Percentiles rank a stretch among this genome's conserved stretches.
Evolutionary conservation across 1,140 invertebrate species (phyloP).

Genomic region (Aphelinus atriplicis): DNA sequence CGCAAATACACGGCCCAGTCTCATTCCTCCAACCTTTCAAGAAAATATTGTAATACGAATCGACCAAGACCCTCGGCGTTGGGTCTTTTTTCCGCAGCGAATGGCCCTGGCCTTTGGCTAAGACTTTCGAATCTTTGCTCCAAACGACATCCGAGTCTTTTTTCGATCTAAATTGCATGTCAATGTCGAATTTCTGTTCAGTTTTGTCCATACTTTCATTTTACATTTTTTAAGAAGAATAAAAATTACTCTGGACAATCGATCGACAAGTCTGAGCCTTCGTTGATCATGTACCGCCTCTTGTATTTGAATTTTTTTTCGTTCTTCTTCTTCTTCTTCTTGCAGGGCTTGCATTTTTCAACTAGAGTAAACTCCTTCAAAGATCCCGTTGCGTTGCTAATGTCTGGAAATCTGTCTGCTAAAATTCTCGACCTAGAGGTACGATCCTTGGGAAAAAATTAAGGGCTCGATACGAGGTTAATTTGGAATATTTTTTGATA

Average conservation of each 20-base stretch:
- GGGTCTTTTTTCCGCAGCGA: slow-evolving; percentile 58
- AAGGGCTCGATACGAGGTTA: too few species aligned
- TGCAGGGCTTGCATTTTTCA: slow-evolving; percentile 62
- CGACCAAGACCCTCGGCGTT: slow-evolving; percentile 65
- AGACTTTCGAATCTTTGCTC: slow-evolving; percentile 61
- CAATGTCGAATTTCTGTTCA: neutral
- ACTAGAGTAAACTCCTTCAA: slow-evolving; percentile 66
- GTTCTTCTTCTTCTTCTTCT: slow-evolving; percentile 53
- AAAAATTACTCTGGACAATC: slow-evolving; percentile 65
- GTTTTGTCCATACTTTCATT: neutral
- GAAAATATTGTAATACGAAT: slow-evolving; percentile 69
- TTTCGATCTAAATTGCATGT: slow-evolving; percentile 51
- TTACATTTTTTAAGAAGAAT: slow-evolving; percentile 7
- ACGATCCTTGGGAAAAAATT: too few species aligned
- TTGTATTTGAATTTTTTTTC: slow-evolving; percentile 64
- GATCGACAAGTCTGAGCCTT: slow-evolving; percentile 66
- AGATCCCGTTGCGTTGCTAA: slow-evolving; percentile 61
- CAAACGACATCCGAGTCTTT: slow-evolving; percentile 62
- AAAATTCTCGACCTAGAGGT: slow-evolving; percentile 57
- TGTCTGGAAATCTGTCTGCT: slow-evolving; percentile 57
- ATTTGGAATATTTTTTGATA: too few species aligned
- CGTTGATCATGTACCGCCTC: slow-evolving; percentile 62
- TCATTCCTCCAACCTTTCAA: slow-evolving; percentile 53
- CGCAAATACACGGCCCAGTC: neutral
- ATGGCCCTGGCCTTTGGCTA: slow-evolving; percentile 60